Percentiles rank a stretch among this genome's conserved stretches.
These are phyloP conservation scores for Blomia tropicalis DNA, from an alignment of 2,888 invertebrate species.

Conservation along the genomic window DNA sequence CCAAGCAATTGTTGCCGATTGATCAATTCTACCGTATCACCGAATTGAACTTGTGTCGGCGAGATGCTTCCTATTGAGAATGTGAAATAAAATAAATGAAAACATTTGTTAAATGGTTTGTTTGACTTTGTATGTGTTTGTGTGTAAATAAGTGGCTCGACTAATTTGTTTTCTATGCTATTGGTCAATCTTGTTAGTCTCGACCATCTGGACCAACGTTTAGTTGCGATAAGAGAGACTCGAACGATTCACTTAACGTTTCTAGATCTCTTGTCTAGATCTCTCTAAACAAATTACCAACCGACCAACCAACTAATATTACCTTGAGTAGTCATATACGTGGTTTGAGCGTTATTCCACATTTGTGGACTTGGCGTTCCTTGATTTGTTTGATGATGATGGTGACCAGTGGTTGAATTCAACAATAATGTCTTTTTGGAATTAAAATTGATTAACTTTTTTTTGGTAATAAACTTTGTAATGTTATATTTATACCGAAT, in stretches of 20 bases:
- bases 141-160: too few relatives aligned
- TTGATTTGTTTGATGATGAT: conserved; percentile 25
- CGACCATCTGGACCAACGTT: too few relatives aligned
- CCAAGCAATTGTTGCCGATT: neutral
- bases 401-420: neutral
- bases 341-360: neutral
- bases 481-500: too few relatives aligned
- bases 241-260: too few relatives aligned
- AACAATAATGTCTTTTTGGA: neutral
- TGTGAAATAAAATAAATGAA: too few relatives aligned
- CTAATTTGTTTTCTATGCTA: too few relatives aligned
- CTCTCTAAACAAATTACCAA: neutral
- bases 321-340: neutral
- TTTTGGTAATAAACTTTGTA: neutral
- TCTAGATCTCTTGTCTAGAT: too few relatives aligned
- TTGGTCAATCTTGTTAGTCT: too few relatives aligned
- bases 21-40: neutral
- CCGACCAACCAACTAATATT: neutral
- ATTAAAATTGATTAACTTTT: too few relatives aligned
- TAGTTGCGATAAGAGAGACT: too few relatives aligned
- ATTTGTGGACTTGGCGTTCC: conserved; percentile 21
- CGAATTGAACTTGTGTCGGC: conserved; percentile 1
- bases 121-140: too few relatives aligned
- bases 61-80: conserved; percentile 3
- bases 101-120: too few relatives aligned